Conservation (phyloP, 1,140 invertebrate species). For the Ephestia elutella region DNA sequence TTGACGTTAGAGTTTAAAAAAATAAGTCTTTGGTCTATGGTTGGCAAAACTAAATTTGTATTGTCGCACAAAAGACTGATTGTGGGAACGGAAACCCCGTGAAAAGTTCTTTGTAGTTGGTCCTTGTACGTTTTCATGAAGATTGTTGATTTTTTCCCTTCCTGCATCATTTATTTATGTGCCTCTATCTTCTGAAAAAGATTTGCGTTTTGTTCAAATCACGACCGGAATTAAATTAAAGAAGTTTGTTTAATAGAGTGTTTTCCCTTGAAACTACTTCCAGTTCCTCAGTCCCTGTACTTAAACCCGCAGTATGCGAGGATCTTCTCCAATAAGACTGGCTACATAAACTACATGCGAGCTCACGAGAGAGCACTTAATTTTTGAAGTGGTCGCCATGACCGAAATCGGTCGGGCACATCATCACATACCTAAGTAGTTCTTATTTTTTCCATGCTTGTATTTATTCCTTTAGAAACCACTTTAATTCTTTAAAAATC, state of each 20-base stretch:
- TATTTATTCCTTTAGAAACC: no score
- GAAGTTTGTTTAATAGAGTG: not conserved
- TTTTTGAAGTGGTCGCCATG: no score
- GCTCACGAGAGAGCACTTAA: no score
- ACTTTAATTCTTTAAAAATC: no score
- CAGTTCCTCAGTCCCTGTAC: not conserved
- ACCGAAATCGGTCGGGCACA: no score
- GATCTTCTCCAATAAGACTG: no score
- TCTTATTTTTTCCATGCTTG: no score
- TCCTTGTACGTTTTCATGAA: slow-evolving; percentile 12
- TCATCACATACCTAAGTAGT: no score
- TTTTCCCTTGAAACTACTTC: not conserved
- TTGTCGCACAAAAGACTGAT: slow-evolving; percentile 37
- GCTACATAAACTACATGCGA: no score
- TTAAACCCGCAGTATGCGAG: no score
- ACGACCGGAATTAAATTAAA: not conserved
- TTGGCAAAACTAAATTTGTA: slow-evolving; percentile 13
- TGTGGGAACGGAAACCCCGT: slow-evolving; percentile 37
- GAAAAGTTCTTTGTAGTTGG: slow-evolving; percentile 22
- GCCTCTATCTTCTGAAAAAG: not conserved
- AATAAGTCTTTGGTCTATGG: slow-evolving; percentile 13
- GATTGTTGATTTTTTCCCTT: slow-evolving; percentile 20
- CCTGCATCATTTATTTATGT: slow-evolving; percentile 9
- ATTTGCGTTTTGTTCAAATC: not conserved
- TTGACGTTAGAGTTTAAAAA: slow-evolving; percentile 7